Evolutionary conservation across 2,888 invertebrate species (phyloP).

Genomic region (Orchesellides sinensis): DNA sequence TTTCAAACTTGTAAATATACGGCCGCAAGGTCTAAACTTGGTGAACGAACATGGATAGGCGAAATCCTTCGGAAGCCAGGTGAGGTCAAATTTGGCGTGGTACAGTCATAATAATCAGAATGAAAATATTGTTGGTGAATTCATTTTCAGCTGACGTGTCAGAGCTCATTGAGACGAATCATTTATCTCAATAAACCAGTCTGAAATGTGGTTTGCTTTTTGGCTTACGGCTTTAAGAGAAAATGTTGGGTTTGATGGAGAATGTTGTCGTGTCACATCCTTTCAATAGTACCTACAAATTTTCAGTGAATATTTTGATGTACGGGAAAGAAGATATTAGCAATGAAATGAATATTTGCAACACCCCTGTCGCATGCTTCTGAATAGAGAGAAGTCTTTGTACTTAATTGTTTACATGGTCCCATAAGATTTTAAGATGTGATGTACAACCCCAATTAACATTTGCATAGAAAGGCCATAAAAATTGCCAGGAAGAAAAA

Average conservation of each 20-base stretch:
- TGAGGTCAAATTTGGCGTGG: not conserved
- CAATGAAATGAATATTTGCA: not conserved
- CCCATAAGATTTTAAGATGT: too few species aligned
- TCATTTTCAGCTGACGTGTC: conserved; percentile 30
- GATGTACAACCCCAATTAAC: not conserved
- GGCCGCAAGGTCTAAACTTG: conserved; percentile 23
- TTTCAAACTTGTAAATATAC: conserved; percentile 22
- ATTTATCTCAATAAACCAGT: conserved; percentile 52
- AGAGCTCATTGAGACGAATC: conserved; percentile 20
- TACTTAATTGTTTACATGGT: too few species aligned
- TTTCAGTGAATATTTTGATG: conserved; percentile 12
- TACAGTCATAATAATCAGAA: not conserved
- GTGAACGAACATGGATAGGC: too few species aligned
- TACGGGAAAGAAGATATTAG: not conserved
- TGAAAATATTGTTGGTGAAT: not conserved
- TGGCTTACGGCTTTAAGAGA: not conserved
- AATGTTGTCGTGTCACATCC: conserved; percentile 35
- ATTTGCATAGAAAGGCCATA: conserved; percentile 45
- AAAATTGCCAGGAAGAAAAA: conserved; percentile 26
- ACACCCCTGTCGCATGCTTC: too few species aligned
- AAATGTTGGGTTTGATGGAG: not conserved
- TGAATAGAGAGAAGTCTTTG: too few species aligned
- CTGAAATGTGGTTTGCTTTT: not conserved
- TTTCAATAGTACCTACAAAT: conserved; percentile 11
- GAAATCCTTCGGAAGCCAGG: too few species aligned